phyloP scores from a whole-genome alignment of 2,797 vertebrate species.

The Scyliorhinus canicula region DNA sequence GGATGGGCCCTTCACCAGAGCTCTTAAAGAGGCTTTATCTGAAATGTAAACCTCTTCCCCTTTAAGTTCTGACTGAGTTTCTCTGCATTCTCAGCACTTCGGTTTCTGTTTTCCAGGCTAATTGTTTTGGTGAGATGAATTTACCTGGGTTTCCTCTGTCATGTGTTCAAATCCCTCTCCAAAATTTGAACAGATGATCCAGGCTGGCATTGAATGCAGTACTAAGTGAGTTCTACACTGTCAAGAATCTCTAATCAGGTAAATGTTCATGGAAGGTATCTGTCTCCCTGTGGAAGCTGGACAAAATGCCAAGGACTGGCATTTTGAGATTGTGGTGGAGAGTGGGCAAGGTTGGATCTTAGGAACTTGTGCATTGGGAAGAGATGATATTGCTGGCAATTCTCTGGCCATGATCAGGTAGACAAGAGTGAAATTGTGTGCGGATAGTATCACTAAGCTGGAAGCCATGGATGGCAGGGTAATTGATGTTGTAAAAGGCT shows the following conservation, averaged over 20 bases:
- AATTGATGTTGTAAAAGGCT: not conserved
- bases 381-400: not conserved
- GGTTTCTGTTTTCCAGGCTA: not conserved
- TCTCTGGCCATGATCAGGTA: not conserved
- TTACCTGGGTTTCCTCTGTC: not conserved
- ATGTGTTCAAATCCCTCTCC: not conserved
- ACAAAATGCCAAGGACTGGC: too few species aligned
- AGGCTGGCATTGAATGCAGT: not conserved
- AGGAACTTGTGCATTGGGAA: not conserved
- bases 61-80: not conserved
- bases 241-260: not conserved
- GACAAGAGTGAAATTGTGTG: not conserved
- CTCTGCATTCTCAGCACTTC: not conserved
- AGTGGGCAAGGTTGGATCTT: not conserved
- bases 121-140: not conserved
- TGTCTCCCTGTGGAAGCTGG: not conserved
- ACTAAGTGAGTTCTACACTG: not conserved
- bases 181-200: not conserved
- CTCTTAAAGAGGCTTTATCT: not conserved
- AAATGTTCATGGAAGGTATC: not conserved
- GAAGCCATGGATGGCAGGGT: not conserved
- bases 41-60: not conserved
- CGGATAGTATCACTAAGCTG: not conserved
- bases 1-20: not conserved
- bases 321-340: not conserved